Conservation (phyloP, 1,140 invertebrate species). For the Centruroides sculpturatus region DNA sequence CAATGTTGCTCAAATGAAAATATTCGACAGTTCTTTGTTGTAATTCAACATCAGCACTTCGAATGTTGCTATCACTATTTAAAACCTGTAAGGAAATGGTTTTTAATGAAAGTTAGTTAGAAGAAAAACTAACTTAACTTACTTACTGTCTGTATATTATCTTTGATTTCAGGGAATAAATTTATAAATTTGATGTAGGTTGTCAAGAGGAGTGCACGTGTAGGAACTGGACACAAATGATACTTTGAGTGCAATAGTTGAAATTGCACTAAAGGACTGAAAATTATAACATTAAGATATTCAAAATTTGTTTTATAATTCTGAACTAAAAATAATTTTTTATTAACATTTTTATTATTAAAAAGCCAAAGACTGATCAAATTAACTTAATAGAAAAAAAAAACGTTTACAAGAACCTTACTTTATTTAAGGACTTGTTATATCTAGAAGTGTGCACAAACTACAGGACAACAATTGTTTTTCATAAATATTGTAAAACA, state of each 20-base stretch:
- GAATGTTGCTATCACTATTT: slow-evolving; percentile 84
- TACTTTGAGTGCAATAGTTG: slow-evolving; percentile 96
- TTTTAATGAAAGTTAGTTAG: not conserved
- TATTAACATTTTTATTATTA: too few species aligned
- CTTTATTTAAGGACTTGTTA: too few species aligned
- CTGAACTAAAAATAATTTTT: too few species aligned
- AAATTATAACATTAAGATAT: slow-evolving; percentile 1
- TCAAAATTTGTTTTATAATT: too few species aligned
- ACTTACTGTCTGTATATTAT: slow-evolving; percentile 77
- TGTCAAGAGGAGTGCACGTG: slow-evolving; percentile 85
- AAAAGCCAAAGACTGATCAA: too few species aligned
- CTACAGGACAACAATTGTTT: too few species aligned
- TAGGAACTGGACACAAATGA: slow-evolving; percentile 93
- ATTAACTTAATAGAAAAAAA: too few species aligned
- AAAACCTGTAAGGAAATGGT: slow-evolving; percentile 42
- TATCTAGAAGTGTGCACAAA: too few species aligned
- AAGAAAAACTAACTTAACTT: not conserved
- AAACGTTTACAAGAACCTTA: too few species aligned
- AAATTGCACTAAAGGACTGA: slow-evolving; percentile 85
- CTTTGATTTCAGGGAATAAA: slow-evolving; percentile 96
- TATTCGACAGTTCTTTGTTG: slow-evolving; percentile 98
- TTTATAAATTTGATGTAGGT: slow-evolving; percentile 99
- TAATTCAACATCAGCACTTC: slow-evolving; percentile 93
- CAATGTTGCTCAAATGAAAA: slow-evolving; percentile 87
- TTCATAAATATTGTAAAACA: too few species aligned